These are phyloP conservation scores for Melanotaenia nigrans DNA, from an alignment of 2,797 vertebrate species.

Conservation along the genomic window DNA sequence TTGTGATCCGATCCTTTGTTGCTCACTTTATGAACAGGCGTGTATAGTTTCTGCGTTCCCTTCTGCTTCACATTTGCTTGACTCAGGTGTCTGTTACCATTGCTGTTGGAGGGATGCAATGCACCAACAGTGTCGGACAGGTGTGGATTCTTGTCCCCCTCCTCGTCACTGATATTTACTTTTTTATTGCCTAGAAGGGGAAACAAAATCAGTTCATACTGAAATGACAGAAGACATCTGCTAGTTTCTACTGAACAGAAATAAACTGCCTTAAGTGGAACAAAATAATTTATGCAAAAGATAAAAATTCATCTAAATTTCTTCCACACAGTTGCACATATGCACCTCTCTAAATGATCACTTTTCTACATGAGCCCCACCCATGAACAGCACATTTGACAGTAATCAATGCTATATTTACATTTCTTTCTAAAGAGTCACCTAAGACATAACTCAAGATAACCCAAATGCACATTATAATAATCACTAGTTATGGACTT, in stretches of 20 bases:
- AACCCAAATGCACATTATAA: neutral
- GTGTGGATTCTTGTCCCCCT: slow-evolving; percentile 84
- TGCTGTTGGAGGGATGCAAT: slow-evolving; percentile 84
- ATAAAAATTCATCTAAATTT: neutral
- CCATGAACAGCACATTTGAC: neutral
- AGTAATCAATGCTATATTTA: neutral
- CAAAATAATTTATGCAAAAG: neutral
- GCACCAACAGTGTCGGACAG: slow-evolving; percentile 82
- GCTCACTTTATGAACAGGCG: slow-evolving; percentile 86
- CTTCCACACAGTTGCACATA: neutral
- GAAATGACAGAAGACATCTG: slow-evolving; percentile 16
- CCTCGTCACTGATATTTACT: slow-evolving; percentile 86
- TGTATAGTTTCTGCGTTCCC: slow-evolving; percentile 81
- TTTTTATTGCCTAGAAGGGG: slow-evolving; percentile 87
- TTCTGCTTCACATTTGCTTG: slow-evolving; percentile 84
- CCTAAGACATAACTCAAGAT: neutral
- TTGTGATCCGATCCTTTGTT: slow-evolving; percentile 87
- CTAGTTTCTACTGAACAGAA: neutral
- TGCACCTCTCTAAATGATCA: neutral
- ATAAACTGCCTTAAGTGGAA: neutral
- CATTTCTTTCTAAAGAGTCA: neutral
- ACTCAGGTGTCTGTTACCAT: slow-evolving; percentile 87
- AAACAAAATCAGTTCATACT: slow-evolving; percentile 67
- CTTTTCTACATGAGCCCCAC: slow-evolving; percentile 1
- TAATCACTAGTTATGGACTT: neutral